phyloP scores from a whole-genome alignment of 2,888 invertebrate genomes.

The Arge pagana region DNA sequence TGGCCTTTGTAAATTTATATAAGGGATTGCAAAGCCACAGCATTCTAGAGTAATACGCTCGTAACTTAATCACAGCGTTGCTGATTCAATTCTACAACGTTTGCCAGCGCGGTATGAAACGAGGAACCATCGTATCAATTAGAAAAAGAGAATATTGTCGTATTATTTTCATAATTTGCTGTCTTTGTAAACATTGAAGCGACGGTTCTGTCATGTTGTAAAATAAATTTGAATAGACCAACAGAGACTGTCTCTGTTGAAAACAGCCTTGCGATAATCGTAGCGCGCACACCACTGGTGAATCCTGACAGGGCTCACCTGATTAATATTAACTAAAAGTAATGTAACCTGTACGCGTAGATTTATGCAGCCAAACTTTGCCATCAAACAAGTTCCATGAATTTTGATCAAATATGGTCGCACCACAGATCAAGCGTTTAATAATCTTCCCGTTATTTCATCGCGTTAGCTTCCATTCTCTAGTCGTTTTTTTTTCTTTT shows the following conservation, averaged over 20 bases:
- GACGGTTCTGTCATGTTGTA: conserved; percentile 40
- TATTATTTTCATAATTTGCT: conserved; percentile 55
- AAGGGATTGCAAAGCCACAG: conserved; percentile 9
- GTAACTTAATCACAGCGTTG: too few species aligned
- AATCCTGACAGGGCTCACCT: conserved; percentile 31
- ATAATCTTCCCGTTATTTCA: background rate
- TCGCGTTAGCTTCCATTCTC: background rate
- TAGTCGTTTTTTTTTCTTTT: background rate
- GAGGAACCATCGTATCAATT: conserved; percentile 37
- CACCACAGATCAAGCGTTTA: background rate
- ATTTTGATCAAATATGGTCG: conserved; percentile 1
- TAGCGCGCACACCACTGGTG: conserved; percentile 34
- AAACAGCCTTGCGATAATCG: conserved; percentile 29
- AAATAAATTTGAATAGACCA: conserved; percentile 30
- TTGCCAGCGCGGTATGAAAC: conserved; percentile 27
- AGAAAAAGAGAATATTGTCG: conserved; percentile 42
- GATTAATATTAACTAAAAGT: conserved; percentile 39
- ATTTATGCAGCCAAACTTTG: conserved; percentile 36
- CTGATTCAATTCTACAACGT: conserved; percentile 22
- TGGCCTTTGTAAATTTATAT: conserved; percentile 17
- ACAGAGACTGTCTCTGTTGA: conserved; percentile 28
- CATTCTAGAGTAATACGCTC: background rate
- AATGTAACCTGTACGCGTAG: conserved; percentile 41
- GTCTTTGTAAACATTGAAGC: conserved; percentile 40
- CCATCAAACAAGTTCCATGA: conserved; percentile 19